phyloP scores from a whole-genome alignment of 2,888 invertebrate genomes.

The Pemphredon lugubris region DNA sequence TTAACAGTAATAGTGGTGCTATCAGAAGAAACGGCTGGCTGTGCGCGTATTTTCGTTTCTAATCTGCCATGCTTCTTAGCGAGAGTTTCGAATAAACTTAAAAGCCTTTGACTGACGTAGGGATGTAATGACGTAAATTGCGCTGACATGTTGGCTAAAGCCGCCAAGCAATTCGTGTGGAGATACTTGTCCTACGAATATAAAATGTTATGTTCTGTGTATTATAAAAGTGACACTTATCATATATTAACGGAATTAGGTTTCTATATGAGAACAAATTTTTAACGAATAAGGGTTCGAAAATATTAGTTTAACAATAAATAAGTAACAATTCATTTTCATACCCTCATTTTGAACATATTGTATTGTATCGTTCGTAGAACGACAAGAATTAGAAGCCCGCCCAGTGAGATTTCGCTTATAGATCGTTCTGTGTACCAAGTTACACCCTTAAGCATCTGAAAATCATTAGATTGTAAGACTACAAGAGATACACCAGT shows the following conservation, averaged over 20 bases:
- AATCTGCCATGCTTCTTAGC: slow-evolving; percentile 91
- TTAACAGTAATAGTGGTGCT: slow-evolving; percentile 65
- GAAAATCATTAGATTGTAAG: slow-evolving; percentile 58
- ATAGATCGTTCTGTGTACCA: slow-evolving; percentile 98
- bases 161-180: slow-evolving; percentile 99
- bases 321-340: background rate
- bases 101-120: slow-evolving; percentile 96
- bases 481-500: slow-evolving; percentile 1
- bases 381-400: slow-evolving; percentile 96
- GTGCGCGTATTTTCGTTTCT: slow-evolving; percentile 80
- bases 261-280: too few species aligned
- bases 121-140: slow-evolving; percentile 96
- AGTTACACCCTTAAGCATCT: slow-evolving; percentile 92
- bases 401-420: slow-evolving; percentile 96
- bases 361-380: slow-evolving; percentile 98
- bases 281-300: too few species aligned
- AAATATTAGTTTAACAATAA: too few species aligned
- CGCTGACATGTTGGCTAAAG: slow-evolving; percentile 98
- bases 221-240: background rate
- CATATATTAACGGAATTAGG: background rate
- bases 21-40: slow-evolving; percentile 56
- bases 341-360: slow-evolving; percentile 94
- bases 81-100: slow-evolving; percentile 95
- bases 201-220: slow-evolving; percentile 21
- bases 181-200: slow-evolving; percentile 92